Evolutionary conservation across 2,797 vertebrate species (phyloP).

Genomic region (Notolabrus celidotus): DNA sequence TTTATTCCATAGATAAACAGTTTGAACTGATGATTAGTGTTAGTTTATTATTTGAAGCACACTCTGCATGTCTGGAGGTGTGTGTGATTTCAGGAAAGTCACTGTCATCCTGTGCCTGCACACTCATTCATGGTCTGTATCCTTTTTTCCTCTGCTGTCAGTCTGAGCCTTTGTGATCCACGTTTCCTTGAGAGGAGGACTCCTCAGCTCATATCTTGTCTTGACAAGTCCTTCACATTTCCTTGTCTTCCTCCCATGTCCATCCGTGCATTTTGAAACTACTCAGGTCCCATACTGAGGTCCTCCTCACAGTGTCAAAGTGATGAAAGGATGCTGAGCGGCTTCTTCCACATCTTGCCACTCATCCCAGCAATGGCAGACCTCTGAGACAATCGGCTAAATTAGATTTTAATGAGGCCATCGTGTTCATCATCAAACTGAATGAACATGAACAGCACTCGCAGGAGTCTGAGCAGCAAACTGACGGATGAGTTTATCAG

Average conservation of each 20-base stretch:
- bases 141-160: constrained; percentile 3
- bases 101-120: constrained; percentile 20
- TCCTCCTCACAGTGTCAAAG: constrained; percentile 1
- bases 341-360: not conserved
- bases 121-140: constrained; percentile 22
- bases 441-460: constrained; percentile 52
- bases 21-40: not conserved
- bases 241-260: not conserved
- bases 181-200: constrained; percentile 27
- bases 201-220: constrained; percentile 14
- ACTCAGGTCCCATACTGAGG: not conserved
- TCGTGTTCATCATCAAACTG: constrained; percentile 54
- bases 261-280: not conserved
- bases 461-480: constrained; percentile 34
- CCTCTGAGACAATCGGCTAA: constrained; percentile 36
- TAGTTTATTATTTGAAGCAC: not conserved
- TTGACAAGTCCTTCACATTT: constrained; percentile 7
- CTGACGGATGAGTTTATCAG: constrained; percentile 58
- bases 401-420: constrained; percentile 68
- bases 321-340: constrained; percentile 12
- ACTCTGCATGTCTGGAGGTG: constrained; percentile 14
- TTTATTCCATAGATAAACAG: not conserved
- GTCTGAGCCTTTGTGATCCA: constrained; percentile 50
- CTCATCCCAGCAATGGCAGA: constrained; percentile 6
- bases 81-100: constrained; percentile 52